Evolutionary conservation across 1,140 invertebrate genomes (phyloP), one percentile per base, ranked within the genome.

Genomic region (Papilio machaon): DNA sequence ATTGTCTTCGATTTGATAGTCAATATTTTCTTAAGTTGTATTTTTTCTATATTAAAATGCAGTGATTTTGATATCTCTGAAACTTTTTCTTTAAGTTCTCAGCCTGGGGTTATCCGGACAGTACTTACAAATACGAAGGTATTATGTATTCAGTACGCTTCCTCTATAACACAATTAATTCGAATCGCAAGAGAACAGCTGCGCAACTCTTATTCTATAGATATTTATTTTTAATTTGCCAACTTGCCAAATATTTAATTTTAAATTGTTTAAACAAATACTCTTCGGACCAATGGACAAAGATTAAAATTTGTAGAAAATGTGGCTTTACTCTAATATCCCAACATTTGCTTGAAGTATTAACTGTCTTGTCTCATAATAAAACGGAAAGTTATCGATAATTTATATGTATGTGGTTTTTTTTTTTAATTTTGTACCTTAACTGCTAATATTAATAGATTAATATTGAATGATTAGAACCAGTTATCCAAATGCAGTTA

Each of bases 171-270:
- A 17, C 54, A 79, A 79, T 79, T 79, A 79, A 60, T 77, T 77
- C 52, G 15, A 38, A 79, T 79, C 35, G 75, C 47, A 46, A 67
- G 35, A 47, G 54, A 64, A 77, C 77, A 79, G 77, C 77, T 79
- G 76, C 54, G 43, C 23, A 23, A 79, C 35, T 79, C 60, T 60
- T 79, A 79, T 64, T 13, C 17, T 6, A 54, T 76, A 54, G 54
- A 64, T 79, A 52, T 79, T 79, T 58, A 78, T 79, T 79, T 79
- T 79, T 67, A 79, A 64, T 79, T 43, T 79, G 47, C 77, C 8
- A 46, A 35, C 43, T 64, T 64, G 58, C 77, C 77, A 79, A 79
- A n/a, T 19, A 6, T 67, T 67, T 79, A 46, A 64, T 49, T 60
- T 43, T 78, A 43, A 38, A 3, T 0, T 35, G 47, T 15, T 30